phyloP scores from a whole-genome alignment of 2,113 vertebrate genomes.

The rat (Rattus norvegicus) region GRCr8 NC_086026.1:114773501-114774000 shows the following conservation, averaged over 20 bases:
- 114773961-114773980: not conserved
- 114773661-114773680: not conserved
- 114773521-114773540: not conserved
- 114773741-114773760: conserved; percentile 5
- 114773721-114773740: not conserved
- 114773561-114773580: conserved; percentile 2
- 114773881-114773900: not conserved
- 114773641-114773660: conserved; percentile 37
- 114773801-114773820: conserved; percentile 4
- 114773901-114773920: not conserved
- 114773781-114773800: conserved; percentile 55
- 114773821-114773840: conserved; percentile 44
- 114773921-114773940: not conserved
- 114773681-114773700: not conserved
- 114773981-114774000: not conserved
- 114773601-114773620: conserved; percentile 32
- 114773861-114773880: conserved; percentile 3
- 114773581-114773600: conserved; percentile 19
- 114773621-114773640: conserved; percentile 35
- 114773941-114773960: conserved; percentile 42
- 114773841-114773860: conserved; percentile 22
- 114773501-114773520: not conserved
- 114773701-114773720: conserved; percentile 51
- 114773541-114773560: not conserved
- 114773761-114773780: conserved; percentile 42